Conservation (phyloP, 2,113 vertebrate genomes). For the Aegithalos caudatus region DNA sequence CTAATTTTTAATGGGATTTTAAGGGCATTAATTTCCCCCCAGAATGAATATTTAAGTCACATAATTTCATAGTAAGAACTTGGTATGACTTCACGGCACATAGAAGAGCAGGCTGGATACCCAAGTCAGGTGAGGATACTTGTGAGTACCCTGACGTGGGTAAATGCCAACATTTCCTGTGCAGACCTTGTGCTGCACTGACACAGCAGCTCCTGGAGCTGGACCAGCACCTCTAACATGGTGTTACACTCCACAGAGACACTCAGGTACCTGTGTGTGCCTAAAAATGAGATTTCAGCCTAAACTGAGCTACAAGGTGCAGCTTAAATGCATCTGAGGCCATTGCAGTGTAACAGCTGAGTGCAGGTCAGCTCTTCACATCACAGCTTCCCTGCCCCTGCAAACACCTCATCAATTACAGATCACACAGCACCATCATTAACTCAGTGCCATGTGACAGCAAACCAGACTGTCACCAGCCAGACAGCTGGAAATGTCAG, state of each 20-base stretch:
- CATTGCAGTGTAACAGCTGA: not conserved
- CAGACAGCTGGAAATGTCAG: not conserved
- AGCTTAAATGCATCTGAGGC: not conserved
- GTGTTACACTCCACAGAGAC: not conserved
- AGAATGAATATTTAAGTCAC: not conserved
- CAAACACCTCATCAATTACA: not conserved
- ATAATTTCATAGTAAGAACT: not conserved
- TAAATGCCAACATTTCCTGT: not conserved
- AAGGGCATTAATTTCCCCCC: not conserved
- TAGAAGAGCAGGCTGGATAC: not conserved
- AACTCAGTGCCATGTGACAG: not conserved
- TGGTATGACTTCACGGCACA: not conserved
- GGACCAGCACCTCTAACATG: fast-evolving
- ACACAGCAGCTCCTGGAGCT: not conserved
- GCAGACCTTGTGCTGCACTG: not conserved
- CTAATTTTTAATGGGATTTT: not conserved
- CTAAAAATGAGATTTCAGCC: not conserved
- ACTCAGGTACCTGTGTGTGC: not conserved
- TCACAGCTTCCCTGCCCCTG: not conserved
- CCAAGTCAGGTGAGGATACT: not conserved
- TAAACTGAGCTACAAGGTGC: not conserved
- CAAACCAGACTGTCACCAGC: not conserved
- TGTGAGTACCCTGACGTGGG: not conserved
- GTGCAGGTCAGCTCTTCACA: not conserved
- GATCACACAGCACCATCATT: not conserved